Evolutionary conservation across 92 coral and sea anemone species (phyloP), one percentile per base, ranked within the genome.

Genomic region (Pocillopora grandis): DNA sequence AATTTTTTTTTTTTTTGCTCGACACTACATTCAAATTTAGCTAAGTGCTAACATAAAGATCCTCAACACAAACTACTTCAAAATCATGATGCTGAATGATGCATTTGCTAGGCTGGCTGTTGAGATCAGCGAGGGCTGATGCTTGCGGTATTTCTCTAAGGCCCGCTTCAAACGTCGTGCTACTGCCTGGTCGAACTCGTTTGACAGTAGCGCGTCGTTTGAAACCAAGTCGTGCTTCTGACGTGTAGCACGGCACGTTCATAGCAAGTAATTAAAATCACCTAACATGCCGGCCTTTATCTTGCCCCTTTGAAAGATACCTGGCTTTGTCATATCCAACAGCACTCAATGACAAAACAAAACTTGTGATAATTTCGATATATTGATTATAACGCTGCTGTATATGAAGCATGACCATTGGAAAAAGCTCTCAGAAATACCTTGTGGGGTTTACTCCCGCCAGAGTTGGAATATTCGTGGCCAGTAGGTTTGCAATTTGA

Each of bases 401-500:
- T 61, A 3, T 9, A n/a, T n/a, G 17, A 61, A 61, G 65, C 19
- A 61, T 13, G 17, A 61, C 65, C 65, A 61, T 5, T 61, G 18
- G 18, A 61, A 61, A 61, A 61, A 5, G 18, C 18, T 61, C 19
- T 61, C 6, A 31, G 15, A 75, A 19, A 56, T 77, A 77, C 81
- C 81, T 77, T 10, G 58, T 77, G 66, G 31, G 31, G 31, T 27
- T 27, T 27, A 27, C 31, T 27, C 31, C 31, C 31, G 31, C 31
- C 31, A 27, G 71, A 8, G 69, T 77, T 0, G 81, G 70, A 16
- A 77, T 77, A 62, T 77, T 77, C 10, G 66, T 77, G 9, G 69
- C 20, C 81, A 77, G 69, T 21, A 77, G 81, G 81, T 61, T 77
- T n/a, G 37, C 70, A 37, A 77, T 61, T 59, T 77, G 71, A 77